Conservation (phyloP, 2,888 invertebrate genomes). For the Oligia latruncula region DNA sequence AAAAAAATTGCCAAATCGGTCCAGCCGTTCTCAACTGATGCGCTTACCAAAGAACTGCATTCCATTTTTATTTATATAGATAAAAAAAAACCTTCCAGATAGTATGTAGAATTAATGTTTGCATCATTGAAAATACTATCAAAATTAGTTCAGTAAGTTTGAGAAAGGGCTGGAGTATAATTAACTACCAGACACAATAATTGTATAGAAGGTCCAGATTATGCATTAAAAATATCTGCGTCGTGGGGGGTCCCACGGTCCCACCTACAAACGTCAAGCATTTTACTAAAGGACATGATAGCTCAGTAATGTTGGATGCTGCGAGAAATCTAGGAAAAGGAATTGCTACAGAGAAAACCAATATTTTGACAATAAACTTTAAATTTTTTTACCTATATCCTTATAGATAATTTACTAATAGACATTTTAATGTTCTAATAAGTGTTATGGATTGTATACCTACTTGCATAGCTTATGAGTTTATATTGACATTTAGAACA, state of each 20-base stretch:
- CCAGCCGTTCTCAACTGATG: too few species aligned
- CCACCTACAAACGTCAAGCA: conserved; percentile 8
- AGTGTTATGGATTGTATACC: neutral
- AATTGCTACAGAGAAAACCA: neutral
- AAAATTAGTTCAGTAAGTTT: too few species aligned
- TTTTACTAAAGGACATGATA: conserved; percentile 5
- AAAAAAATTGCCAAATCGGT: too few species aligned
- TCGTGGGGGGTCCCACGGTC: conserved; percentile 25
- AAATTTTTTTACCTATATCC: neutral
- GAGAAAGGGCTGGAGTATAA: too few species aligned
- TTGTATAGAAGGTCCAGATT: conserved; percentile 11
- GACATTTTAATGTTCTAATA: neutral
- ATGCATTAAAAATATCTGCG: conserved; percentile 35
- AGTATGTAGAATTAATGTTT: too few species aligned
- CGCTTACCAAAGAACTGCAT: too few species aligned
- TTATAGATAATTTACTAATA: neutral
- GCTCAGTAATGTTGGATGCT: too few species aligned
- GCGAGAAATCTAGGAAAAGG: too few species aligned
- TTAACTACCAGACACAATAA: conserved; percentile 34
- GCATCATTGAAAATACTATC: too few species aligned
- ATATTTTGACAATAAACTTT: neutral
- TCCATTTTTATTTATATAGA: too few species aligned
- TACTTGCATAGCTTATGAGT: neutral
- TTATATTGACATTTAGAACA: neutral
- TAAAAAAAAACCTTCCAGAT: too few species aligned